A percentile compares a stretch with the other conserved stretches of the same genome.
Conservation (phyloP, 2,797 vertebrate genomes). For the Molossus molossus region DNA sequence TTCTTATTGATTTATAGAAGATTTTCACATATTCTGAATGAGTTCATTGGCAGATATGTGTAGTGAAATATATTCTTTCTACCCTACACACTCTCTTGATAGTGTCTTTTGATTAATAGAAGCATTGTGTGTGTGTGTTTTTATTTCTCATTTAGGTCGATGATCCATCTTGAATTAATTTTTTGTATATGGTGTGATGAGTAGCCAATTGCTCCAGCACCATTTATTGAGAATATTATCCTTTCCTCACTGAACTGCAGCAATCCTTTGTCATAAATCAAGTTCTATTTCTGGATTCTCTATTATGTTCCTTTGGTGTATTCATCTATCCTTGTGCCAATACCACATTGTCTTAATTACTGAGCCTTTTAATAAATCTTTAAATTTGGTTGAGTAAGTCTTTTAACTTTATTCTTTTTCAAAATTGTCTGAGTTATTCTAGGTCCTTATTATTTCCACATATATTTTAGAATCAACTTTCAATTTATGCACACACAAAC, state of each 20-base stretch:
- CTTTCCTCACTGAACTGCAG: constrained; percentile 69
- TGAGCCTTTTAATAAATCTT: constrained; percentile 69
- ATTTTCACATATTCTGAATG: constrained; percentile 41
- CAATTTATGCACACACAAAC: neutral
- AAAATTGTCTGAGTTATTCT: constrained; percentile 65
- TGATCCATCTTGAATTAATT: constrained; percentile 73
- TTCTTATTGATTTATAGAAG: constrained; percentile 3
- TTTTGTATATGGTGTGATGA: constrained; percentile 68
- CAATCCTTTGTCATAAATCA: constrained; percentile 75
- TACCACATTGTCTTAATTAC: constrained; percentile 78
- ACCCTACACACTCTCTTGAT: constrained; percentile 3
- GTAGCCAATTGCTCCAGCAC: constrained; percentile 71
- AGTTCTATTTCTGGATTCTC: constrained; percentile 81
- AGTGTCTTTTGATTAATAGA: constrained; percentile 57
- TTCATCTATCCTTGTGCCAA: constrained; percentile 71
- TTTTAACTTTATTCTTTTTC: constrained; percentile 67
- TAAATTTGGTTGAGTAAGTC: constrained; percentile 58
- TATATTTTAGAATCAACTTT: constrained; percentile 50
- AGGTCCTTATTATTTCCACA: constrained; percentile 15
- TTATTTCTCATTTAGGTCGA: constrained; percentile 47
- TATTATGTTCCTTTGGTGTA: constrained; percentile 72
- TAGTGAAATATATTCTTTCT: constrained; percentile 48
- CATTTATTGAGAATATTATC: constrained; percentile 79
- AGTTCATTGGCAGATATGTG: constrained; percentile 5
- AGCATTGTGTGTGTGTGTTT: neutral